phyloP scores from a whole-genome alignment of 1,140 invertebrate species.

The Bactericera cockerelli region DNA sequence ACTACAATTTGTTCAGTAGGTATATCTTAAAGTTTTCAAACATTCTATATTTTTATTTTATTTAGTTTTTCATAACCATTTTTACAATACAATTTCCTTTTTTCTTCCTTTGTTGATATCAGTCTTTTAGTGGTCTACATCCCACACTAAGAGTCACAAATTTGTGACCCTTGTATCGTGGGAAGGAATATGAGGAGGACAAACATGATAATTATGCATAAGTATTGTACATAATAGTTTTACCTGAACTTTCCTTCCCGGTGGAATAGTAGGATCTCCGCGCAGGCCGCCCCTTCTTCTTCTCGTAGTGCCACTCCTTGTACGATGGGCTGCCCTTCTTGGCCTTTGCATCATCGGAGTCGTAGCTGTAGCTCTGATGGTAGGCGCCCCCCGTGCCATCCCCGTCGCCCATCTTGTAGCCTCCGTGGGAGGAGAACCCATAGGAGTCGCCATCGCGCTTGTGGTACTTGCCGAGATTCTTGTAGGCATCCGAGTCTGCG shows the following conservation, averaged over 20 bases:
- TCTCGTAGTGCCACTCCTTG: constrained; percentile 17
- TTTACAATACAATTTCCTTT: no score
- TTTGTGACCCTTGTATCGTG: no score
- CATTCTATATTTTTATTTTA: no score
- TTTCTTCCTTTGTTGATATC: no score
- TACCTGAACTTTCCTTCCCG: neutral
- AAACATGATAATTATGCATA: no score
- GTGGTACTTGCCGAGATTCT: constrained; percentile 10
- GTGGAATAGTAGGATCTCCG: constrained; percentile 9
- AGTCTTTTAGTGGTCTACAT: no score
- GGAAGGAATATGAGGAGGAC: no score
- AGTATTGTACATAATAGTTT: no score
- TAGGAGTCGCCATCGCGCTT: constrained; percentile 13
- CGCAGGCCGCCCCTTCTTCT: constrained; percentile 15
- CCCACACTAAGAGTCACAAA: no score
- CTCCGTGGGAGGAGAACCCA: constrained; percentile 10
- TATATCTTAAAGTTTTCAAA: no score
- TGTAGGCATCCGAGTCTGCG: constrained; percentile 12
- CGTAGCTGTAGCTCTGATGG: constrained; percentile 11
- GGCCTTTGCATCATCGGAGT: constrained; percentile 9
- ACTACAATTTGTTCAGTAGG: no score
- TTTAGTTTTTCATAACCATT: no score
- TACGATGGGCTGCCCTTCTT: constrained; percentile 13
- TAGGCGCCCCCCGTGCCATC: constrained; percentile 11
- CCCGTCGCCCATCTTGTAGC: constrained; percentile 7